Evolutionary conservation across 2,113 vertebrate genomes (phyloP).

Genomic region (Setophaga coronata): DNA sequence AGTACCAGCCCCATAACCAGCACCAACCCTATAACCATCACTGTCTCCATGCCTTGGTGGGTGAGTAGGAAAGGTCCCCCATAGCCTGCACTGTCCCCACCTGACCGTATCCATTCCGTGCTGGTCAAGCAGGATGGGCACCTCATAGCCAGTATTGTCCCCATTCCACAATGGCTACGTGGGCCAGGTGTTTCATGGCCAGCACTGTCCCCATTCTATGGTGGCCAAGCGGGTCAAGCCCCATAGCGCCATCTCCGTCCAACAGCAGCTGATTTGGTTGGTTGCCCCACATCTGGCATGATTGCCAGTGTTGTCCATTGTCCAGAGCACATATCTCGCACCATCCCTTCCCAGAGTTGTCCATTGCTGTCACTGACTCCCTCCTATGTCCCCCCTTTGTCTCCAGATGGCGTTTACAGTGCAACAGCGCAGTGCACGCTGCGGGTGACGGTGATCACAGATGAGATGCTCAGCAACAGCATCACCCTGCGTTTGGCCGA

Average conservation of each 20-base stretch:
- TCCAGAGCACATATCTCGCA: no score
- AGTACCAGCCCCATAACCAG: neutral
- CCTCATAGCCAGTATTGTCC: neutral
- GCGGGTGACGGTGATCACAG: constrained; percentile 92
- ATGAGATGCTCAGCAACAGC: constrained; percentile 96
- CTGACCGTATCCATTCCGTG: neutral
- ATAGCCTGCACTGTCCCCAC: neutral
- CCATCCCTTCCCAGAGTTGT: neutral
- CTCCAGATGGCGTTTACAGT: constrained; percentile 86
- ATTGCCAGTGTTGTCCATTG: neutral
- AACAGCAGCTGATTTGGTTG: neutral
- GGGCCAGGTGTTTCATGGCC: neutral
- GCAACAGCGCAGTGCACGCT: constrained; percentile 90
- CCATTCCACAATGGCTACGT: neutral
- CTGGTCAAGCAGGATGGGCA: neutral
- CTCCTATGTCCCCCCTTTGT: accelerated
- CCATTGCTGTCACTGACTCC: neutral
- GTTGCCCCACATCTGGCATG: neutral
- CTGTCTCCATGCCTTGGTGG: neutral
- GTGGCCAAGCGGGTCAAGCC: neutral
- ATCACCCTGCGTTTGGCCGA: constrained; percentile 92
- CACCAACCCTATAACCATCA: neutral
- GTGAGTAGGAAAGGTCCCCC: neutral
- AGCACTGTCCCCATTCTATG: accelerated
- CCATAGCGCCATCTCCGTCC: accelerated